These are phyloP conservation scores for Parochlus steinenii DNA, from an alignment of 2,888 invertebrate species.

Conservation along the genomic window DNA sequence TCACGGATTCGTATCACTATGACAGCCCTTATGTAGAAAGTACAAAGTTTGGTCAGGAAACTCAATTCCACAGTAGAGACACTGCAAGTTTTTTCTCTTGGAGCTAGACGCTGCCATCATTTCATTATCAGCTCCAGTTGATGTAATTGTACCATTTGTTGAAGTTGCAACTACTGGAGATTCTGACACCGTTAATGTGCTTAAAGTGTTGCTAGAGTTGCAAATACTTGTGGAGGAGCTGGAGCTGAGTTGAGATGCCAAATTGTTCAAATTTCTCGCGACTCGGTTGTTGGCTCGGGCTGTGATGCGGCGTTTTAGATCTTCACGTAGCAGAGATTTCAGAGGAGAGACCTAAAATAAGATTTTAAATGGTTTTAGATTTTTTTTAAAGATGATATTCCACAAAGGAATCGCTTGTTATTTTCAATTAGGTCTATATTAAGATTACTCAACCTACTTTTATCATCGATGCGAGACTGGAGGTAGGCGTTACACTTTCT, in stretches of 20 bases:
- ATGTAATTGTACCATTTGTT: conserved; percentile 49
- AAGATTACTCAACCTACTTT: conserved; percentile 34
- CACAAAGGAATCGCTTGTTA: too few species aligned
- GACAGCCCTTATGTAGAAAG: conserved; percentile 94
- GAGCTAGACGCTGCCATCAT: conserved; percentile 29
- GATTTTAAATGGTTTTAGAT: too few species aligned
- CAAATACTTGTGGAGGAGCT: conserved; percentile 12
- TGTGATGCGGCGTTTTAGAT: conserved; percentile 63
- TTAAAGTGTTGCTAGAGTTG: conserved; percentile 30
- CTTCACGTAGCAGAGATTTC: conserved; percentile 69
- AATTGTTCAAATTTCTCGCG: conserved; percentile 20
- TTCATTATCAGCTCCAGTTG: conserved; percentile 46
- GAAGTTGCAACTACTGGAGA: conserved; percentile 33
- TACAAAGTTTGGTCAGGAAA: conserved; percentile 93
- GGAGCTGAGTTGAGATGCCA: background rate
- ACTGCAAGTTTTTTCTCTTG: conserved; percentile 45
- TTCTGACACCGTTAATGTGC: conserved; percentile 31
- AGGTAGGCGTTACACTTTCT: conserved; percentile 36
- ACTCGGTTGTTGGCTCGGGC: conserved; percentile 45
- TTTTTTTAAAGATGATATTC: too few species aligned
- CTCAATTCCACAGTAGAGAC: conserved; percentile 82
- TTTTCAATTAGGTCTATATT: too few species aligned
- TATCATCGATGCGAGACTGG: conserved; percentile 59
- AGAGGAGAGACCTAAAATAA: conserved; percentile 48
- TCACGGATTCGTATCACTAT: conserved; percentile 93